Evolutionary conservation across 1,140 invertebrate species (phyloP), one percentile per base, ranked within the genome.

Genomic region (Cyclargus thomasi): DNA sequence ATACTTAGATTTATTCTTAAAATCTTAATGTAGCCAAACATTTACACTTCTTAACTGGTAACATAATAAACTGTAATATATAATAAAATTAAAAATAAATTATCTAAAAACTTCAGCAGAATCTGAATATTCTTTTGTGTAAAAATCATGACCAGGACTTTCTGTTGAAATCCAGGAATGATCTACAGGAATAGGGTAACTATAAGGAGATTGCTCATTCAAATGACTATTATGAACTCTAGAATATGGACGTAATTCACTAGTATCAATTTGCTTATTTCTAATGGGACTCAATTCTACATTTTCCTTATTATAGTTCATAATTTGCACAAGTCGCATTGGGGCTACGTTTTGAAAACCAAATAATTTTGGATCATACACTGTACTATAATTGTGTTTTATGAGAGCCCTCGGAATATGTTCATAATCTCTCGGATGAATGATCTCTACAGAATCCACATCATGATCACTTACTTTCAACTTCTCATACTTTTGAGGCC

Each of bases 51-150:
- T 65, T 55, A 55, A 11, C 47, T 65, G 47, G 18, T 64, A 36
- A 64, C 29, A 63, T 3, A 39, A 64, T 10, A 21, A 8, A 17
- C 16, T 21, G 14, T 22, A 53, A 11, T 22, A 22, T n/a, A 21
- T 18, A 29, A 10, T 29, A 29, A 29, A 8, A 29, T 7, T 29
- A 29, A 29, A 29, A 29, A 29, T 29, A 29, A 14, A 57, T 63
- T 36, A 63, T 67, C 59, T 63, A 22, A 53, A 63, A 22, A 55
- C 64, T 36, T 66, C 64, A 17, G 64, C 23, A 10, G 55, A 65
- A n/a, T 57, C 55, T 11, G 64, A n/a, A 16, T 59, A 57, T 65
- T 57, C 53, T 22, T 57, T 20, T 17, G 29, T 17, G 17, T 57
- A 65, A 14, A 57, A 53, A 29, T 57, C 22, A 57, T 57, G n/a